Percentiles rank a stretch among this genome's conserved stretches.
Conservation (phyloP, 2,888 invertebrate species). For the Tethea ocularis region DNA sequence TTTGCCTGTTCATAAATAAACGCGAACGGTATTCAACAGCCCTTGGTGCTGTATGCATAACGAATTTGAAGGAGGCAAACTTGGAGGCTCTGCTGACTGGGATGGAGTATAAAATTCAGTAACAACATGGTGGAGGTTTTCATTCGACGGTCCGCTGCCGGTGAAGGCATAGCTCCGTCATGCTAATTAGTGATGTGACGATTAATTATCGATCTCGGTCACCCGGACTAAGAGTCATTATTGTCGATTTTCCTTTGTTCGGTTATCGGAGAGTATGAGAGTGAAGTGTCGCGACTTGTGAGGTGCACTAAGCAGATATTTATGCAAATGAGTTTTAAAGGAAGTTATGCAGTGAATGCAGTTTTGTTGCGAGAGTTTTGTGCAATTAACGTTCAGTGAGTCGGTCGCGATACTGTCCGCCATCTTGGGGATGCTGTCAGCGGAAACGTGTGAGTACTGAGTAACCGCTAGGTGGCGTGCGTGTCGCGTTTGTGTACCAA, state of each 20-base stretch:
- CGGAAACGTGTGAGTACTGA: slow-evolving; percentile 55
- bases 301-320: slow-evolving; percentile 6
- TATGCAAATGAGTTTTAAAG: slow-evolving; percentile 48
- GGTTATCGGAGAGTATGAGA: not conserved
- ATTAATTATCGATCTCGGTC: slow-evolving; percentile 34
- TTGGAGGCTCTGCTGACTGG: slow-evolving; percentile 83
- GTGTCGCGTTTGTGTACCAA: slow-evolving; percentile 56
- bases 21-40: slow-evolving; percentile 85
- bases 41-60: slow-evolving; percentile 85
- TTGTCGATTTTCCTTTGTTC: not conserved
- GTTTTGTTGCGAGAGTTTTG: slow-evolving; percentile 45
- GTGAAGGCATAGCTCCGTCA: slow-evolving; percentile 80
- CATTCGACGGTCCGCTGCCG: slow-evolving; percentile 82
- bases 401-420: slow-evolving; percentile 47
- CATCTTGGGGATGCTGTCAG: slow-evolving; percentile 71
- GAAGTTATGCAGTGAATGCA: slow-evolving; percentile 50
- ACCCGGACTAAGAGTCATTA: not conserved
- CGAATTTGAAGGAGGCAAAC: slow-evolving; percentile 85
- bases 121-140: slow-evolving; percentile 83
- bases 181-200: slow-evolving; percentile 62
- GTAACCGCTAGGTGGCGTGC: slow-evolving; percentile 75
- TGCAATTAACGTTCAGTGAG: slow-evolving; percentile 41
- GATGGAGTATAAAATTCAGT: slow-evolving; percentile 84
- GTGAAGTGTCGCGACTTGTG: slow-evolving; percentile 4
- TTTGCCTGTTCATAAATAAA: slow-evolving; percentile 85